These are phyloP conservation scores for Eupelmus urozonus DNA, from an alignment of 2,888 invertebrate species.

Conservation along the genomic window DNA sequence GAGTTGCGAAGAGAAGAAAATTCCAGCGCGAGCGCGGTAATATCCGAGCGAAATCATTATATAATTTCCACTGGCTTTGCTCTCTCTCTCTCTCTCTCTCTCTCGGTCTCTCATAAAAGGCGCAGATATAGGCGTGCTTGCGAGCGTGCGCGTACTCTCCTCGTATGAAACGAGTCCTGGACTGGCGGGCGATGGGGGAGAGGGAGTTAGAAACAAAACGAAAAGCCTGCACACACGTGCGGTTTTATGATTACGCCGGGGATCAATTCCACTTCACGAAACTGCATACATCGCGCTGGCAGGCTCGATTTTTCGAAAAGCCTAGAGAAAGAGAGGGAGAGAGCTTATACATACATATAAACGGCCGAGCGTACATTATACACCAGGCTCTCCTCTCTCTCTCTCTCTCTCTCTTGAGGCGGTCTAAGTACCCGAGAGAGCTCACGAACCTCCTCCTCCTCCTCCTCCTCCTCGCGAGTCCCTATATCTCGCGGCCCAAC, in stretches of 20 bases:
- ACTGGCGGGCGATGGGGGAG: too few relatives aligned
- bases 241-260: slow-evolving; percentile 35
- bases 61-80: background rate
- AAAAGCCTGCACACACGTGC: background rate
- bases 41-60: background rate
- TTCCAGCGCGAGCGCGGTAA: too few relatives aligned
- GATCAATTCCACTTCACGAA: slow-evolving; percentile 49
- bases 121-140: too few relatives aligned
- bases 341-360: too few relatives aligned
- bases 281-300: background rate
- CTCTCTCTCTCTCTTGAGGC: background rate
- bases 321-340: background rate
- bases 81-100: background rate
- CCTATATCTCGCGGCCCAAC: slow-evolving; percentile 61
- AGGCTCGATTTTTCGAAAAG: slow-evolving; percentile 5
- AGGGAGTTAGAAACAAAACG: too few relatives aligned
- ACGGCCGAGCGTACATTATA: too few relatives aligned
- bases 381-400: slow-evolving; percentile 13
- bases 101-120: background rate
- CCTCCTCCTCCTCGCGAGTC: slow-evolving; percentile 38
- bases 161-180: background rate
- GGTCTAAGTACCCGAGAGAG: slow-evolving; percentile 11
- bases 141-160: too few relatives aligned
- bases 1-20: too few relatives aligned
- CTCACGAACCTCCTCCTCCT: slow-evolving; percentile 25